Percentiles rank a stretch among this genome's conserved stretches.
Evolutionary conservation across 2,888 invertebrate species (phyloP).

Genomic region (Diplazon laetatorius): DNA sequence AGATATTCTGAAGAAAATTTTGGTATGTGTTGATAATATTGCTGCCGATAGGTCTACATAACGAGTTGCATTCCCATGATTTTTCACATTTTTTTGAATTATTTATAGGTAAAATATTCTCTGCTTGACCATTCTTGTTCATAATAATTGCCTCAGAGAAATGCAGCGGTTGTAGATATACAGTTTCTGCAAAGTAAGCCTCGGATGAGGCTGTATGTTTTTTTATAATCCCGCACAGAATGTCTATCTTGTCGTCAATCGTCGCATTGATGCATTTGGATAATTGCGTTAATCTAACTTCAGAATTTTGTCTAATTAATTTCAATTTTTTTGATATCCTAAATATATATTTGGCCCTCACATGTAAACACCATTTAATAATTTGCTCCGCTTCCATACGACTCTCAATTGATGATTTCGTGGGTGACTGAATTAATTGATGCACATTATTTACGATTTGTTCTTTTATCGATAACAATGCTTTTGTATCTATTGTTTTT

Average conservation of each 20-base stretch:
- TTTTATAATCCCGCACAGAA: conserved; percentile 44
- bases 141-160: conserved; percentile 51
- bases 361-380: conserved; percentile 44
- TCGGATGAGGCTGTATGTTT: conserved; percentile 61
- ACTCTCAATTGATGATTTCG: background rate
- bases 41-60: conserved; percentile 34
- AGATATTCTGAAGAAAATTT: conserved; percentile 26
- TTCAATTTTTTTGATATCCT: conserved; percentile 14
- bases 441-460: background rate
- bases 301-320: conserved; percentile 30
- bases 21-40: conserved; percentile 6
- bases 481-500: background rate
- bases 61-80: conserved; percentile 50
- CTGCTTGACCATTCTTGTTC: conserved; percentile 45
- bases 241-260: conserved; percentile 28
- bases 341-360: conserved; percentile 35
- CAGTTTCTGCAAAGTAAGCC: conserved; percentile 56
- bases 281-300: background rate
- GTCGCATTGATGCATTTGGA: background rate
- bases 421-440: background rate
- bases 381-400: conserved; percentile 56
- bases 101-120: conserved; percentile 49
- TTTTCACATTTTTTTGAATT: conserved; percentile 28
- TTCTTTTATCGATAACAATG: conserved; percentile 3
- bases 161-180: conserved; percentile 42